Conservation (phyloP, 2,888 invertebrate species). For the Pseudanteris insignis region DNA sequence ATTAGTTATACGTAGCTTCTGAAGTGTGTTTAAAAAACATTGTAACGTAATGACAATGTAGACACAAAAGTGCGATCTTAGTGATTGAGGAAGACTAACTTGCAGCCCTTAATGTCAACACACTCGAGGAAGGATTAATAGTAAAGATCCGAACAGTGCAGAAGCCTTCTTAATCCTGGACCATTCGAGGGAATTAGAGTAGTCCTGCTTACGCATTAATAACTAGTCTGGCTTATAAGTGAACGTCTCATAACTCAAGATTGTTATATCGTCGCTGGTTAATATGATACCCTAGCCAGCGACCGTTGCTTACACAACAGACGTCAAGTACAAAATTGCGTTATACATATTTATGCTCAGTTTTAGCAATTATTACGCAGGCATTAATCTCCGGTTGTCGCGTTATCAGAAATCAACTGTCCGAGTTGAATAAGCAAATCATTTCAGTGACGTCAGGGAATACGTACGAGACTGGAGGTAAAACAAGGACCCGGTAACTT, state of each 20-base stretch:
- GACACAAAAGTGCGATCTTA: constrained; percentile 31
- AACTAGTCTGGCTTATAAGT: constrained; percentile 55
- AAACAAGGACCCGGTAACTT: too few relatives aligned
- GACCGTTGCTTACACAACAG: not conserved
- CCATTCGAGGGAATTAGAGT: constrained; percentile 42
- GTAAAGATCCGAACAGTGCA: constrained; percentile 55
- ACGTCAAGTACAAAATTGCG: not conserved
- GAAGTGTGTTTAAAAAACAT: too few relatives aligned
- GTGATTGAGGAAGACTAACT: constrained; percentile 43
- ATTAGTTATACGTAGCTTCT: too few relatives aligned
- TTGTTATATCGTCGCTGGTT: constrained; percentile 23
- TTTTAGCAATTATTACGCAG: constrained; percentile 1
- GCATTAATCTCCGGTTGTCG: constrained; percentile 1
- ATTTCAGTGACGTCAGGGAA: too few relatives aligned
- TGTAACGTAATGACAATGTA: too few relatives aligned
- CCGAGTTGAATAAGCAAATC: constrained; percentile 14
- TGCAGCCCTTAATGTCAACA: constrained; percentile 47
- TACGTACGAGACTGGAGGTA: too few relatives aligned
- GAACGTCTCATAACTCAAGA: constrained; percentile 6
- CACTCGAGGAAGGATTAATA: constrained; percentile 50
- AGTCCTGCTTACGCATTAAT: constrained; percentile 64
- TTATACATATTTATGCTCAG: constrained; percentile 11
- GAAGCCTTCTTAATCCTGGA: constrained; percentile 55
- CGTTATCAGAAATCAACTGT: constrained; percentile 11
- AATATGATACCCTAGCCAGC: constrained; percentile 8